Base-by-base conservation (phyloP, 2,888 invertebrate species). In the Xanthorhoe spadicearia region DNA sequence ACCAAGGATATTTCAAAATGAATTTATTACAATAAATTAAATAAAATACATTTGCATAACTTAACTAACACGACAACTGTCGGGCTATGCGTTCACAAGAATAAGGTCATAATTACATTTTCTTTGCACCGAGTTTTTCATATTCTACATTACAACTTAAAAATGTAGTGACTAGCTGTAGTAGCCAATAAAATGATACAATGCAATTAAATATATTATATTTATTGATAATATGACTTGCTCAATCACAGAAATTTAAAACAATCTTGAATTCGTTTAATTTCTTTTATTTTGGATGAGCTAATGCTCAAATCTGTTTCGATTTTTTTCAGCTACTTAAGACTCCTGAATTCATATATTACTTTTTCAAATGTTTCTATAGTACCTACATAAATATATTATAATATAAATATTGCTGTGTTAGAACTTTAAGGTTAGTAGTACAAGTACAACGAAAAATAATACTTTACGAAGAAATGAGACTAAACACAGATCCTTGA, bases 1-100 rank as follows among this genome's bases (percentile, higher is more conserved):
- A 43, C 6, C 17, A 57, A 46, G 60, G 61, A 5, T 7, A 17
- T 73, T 74, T 73, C 61, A 61, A 74, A 74, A 74, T 72, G 64
- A 73, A 64, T 78, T 77, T 81, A 80, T 82, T 84, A 79, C 77
- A 82, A 81, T 83, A 82, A 81, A 80, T 70, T 76, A 73, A 76
- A 77, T 81, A 80, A 82, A 23, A 83, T 83, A 85, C 73, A 76
- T 83, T 83, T 86, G 78, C 85, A 86, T 81, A 86, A 76, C 78
- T 80, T 77, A 73, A 60, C 59, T 70, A 56, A 48, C 17, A 66
- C 61, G 23, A 59, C 53, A 62, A 49, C 38, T 35, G 50, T 54
- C 49, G 64, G 64, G 58, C 64, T 55, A 69, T 69, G 70, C 67
- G 60, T 60, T 50, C 67, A 68, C 65, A 70, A 52, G 56, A 67